Percentiles rank a stretch among this genome's conserved stretches.
Evolutionary conservation across 2,888 invertebrate genomes (phyloP).

Genomic region (Erebia palarica): DNA sequence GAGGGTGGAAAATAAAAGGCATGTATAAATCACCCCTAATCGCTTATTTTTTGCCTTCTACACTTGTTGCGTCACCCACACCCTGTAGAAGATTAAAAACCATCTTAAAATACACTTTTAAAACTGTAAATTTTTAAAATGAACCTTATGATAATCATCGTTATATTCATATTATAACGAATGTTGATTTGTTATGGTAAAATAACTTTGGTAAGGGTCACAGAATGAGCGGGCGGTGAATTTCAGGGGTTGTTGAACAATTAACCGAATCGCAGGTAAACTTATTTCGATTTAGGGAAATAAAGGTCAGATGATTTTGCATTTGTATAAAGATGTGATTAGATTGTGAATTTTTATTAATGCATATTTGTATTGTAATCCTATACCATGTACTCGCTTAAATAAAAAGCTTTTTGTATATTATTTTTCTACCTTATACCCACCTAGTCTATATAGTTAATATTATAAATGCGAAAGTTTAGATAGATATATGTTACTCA

Average conservation of each 20-base stretch:
- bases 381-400: not conserved
- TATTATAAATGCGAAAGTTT: no score
- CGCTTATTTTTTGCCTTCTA: constrained; percentile 65
- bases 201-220: constrained; percentile 43
- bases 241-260: constrained; percentile 75
- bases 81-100: constrained; percentile 50
- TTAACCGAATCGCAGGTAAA: constrained; percentile 76
- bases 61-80: constrained; percentile 76
- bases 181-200: not conserved
- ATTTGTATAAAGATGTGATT: constrained; percentile 49
- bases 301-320: constrained; percentile 57
- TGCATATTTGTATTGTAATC: constrained; percentile 30
- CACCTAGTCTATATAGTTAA: no score
- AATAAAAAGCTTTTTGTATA: constrained; percentile 17
- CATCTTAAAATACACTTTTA: constrained; percentile 25
- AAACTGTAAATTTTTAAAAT: constrained; percentile 12
- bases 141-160: constrained; percentile 26
- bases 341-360: constrained; percentile 41
- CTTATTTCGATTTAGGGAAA: constrained; percentile 61
- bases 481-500: no score
- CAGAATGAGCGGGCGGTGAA: constrained; percentile 63
- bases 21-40: constrained; percentile 80
- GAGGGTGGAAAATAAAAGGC: constrained; percentile 76
- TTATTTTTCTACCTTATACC: not conserved
- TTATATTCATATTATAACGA: constrained; percentile 36